Evolutionary conservation across 1,140 invertebrate species (phyloP), one percentile per base, ranked within the genome.

Genomic region (Diachasmimorpha longicaudata): DNA sequence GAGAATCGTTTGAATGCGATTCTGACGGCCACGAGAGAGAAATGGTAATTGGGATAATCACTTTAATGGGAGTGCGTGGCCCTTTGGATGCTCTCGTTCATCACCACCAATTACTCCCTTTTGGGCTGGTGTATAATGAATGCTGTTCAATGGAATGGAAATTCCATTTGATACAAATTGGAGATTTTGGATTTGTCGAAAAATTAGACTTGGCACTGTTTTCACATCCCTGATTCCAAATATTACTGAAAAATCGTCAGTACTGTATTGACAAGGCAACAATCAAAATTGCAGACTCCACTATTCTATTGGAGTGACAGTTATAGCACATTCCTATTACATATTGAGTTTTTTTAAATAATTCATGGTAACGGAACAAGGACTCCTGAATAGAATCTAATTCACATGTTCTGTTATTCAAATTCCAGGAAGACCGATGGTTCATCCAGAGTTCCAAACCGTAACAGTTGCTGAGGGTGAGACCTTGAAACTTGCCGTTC

Each of bases 391-490:
- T n/a, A n/a, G n/a, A n/a, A n/a, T n/a, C n/a, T 42, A 11, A 11
- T 11, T 9, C 4, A 42, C 13, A 13, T 4, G 5, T 13, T 9
- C 14, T 52, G 5, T 19, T 16, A 52, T 82, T 83, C 82, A 82
- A 73, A 75, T 89, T 89, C 1, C 85, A 92, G 92, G 92, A 58
- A 87, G 87, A 66, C 92, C 92, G 19, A 89, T 90, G 79, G 88
- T 92, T 31, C 89, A 90, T 75, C 90, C 91, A 8, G 84, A 87
- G 16, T 90, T 88, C 72, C 88, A 88, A 68, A 90, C 88, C 2
- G 82, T 92, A 76, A 90, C 89, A 72, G 90, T 90, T 1, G 87
- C 90, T 63, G 86, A 90, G 67, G 92, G 92, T 2, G 86, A 90
- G 48, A 80, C 87, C 0, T 80, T 91, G 52, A 86, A 88, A 67